Base-by-base conservation (phyloP, 2,888 invertebrate genomes). In the Ecliptopera silaceata region DNA sequence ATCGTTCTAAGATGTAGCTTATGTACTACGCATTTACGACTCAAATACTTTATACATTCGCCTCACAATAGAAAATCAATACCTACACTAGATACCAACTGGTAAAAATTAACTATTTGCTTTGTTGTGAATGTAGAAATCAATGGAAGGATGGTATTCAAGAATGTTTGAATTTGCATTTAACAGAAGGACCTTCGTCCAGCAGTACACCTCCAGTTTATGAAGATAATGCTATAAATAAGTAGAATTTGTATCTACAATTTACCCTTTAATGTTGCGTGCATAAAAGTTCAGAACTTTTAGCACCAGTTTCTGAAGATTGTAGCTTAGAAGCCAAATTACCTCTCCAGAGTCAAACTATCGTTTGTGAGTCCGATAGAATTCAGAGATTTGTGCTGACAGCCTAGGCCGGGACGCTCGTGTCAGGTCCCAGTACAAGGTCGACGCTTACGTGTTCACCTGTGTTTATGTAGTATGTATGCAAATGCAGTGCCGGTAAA, bases 371-470 rank as follows among this genome's bases (percentile, higher is more conserved):
- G 6, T 6, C 10, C 6, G 5, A 1, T 26, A 1, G 10, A 26
- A 26, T 3, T 4, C 13, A 39, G n/a, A 39, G 18, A 39, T 8
- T 48, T 10, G 31, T 48, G 48, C 48, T 29, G 12, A 29, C 3
- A 12, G 29, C 31, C 12, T 17, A 68, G 72, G 69, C 70, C 72
- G 68, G 70, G 73, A 69, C 58, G 66, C 42, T 63, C 66, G 74
- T 75, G 59, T 71, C 70, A 69, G 71, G 53, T 48, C 66, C 65
- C 61, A 65, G 71, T 64, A 57, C 64, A 70, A 72, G 75, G 74
- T 72, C 69, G 69, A 61, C 22, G 49, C 34, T 20, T 51, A 51
- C 51, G 43, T 56, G 39, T 41, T 39, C 47, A 57, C 36, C 36
- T 36, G 10, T 10, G 36, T 1, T 10, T 36, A 15, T 36, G 36